Conservation (phyloP, 2,888 invertebrate genomes). For the Parnassius orleans region DNA sequence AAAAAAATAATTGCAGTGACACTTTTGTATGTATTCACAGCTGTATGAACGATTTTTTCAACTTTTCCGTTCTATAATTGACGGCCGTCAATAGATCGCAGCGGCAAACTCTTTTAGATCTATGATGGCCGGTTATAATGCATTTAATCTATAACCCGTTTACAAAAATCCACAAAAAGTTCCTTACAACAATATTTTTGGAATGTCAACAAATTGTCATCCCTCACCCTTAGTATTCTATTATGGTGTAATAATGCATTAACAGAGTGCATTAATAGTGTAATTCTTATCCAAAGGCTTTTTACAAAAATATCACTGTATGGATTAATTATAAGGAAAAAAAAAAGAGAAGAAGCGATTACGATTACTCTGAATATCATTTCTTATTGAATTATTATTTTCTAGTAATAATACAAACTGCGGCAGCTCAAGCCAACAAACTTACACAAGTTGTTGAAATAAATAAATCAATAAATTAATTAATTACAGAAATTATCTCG, state of each 20-base stretch:
- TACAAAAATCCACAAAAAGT: background rate
- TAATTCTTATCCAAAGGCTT: too few species aligned
- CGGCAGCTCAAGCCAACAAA: too few species aligned
- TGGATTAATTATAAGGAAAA: too few species aligned
- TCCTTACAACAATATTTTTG: too few species aligned
- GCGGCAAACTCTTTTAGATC: background rate
- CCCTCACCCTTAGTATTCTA: background rate
- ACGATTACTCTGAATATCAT: too few species aligned
- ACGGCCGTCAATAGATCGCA: background rate
- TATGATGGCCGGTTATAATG: background rate
- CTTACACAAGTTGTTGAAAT: too few species aligned
- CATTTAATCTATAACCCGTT: background rate
- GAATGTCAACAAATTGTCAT: background rate
- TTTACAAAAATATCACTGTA: too few species aligned
- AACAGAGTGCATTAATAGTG: background rate
- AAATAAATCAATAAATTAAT: too few species aligned
- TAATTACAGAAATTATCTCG: too few species aligned
- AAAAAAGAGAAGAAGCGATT: too few species aligned
- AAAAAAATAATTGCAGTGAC: slow-evolving; percentile 1
- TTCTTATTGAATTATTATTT: too few species aligned
- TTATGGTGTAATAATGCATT: background rate
- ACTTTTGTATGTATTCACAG: background rate
- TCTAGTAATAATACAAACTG: too few species aligned
- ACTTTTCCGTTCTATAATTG: slow-evolving; percentile 3
- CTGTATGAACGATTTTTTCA: slow-evolving; percentile 1